Evolutionary conservation across 2,888 invertebrate species (phyloP).

Genomic region (Pegoplata infirma): DNA sequence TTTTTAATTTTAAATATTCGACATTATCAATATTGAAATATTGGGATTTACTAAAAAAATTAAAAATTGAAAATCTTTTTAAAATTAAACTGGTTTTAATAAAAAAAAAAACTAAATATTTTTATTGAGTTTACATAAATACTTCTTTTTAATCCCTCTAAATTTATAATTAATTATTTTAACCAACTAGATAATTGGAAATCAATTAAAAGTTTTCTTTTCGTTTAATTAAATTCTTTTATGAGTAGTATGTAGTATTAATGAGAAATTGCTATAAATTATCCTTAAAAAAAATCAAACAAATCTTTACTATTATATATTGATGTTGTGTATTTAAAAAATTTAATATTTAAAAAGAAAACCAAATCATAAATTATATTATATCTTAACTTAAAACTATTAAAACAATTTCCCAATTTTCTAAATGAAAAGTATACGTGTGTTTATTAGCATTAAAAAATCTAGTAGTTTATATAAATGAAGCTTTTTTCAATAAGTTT

Average conservation of each 20-base stretch:
- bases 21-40: no score
- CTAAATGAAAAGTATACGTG: constrained; percentile 22
- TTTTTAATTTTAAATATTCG: not conserved
- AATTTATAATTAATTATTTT: no score
- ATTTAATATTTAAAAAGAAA: constrained; percentile 6
- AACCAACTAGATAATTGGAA: no score
- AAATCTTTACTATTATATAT: constrained; percentile 39
- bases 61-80: no score
- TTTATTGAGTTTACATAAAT: no score
- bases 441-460: constrained; percentile 21
- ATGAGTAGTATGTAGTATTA: not conserved
- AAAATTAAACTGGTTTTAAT: no score
- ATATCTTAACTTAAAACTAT: not conserved
- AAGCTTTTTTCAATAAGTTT: constrained; percentile 5
- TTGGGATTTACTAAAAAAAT: no score
- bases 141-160: no score
- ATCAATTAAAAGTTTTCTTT: no score
- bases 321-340: constrained; percentile 49
- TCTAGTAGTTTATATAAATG: not conserved
- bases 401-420: constrained; percentile 2
- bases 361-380: constrained; percentile 8
- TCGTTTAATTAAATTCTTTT: not conserved
- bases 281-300: constrained; percentile 6
- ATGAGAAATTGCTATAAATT: not conserved
- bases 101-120: no score